Evolutionary conservation across 1,140 invertebrate species (phyloP).

Genomic region (Oppia nitens): DNA sequence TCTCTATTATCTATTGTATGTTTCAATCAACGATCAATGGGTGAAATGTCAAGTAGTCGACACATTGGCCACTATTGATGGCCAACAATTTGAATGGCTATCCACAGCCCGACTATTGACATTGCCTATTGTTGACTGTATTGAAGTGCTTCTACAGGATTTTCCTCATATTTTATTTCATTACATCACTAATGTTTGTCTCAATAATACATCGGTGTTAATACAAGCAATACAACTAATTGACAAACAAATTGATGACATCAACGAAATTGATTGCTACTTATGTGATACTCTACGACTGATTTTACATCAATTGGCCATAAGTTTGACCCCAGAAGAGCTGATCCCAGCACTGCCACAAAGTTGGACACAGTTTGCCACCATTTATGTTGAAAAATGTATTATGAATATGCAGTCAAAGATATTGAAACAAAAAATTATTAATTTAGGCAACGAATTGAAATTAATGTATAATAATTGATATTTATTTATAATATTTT

Average conservation of each 20-base stretch:
- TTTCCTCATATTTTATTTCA: not conserved
- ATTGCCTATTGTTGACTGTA: not conserved
- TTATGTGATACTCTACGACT: not conserved
- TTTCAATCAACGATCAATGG: not conserved
- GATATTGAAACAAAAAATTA: conserved; percentile 15
- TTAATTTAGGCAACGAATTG: conserved; percentile 17
- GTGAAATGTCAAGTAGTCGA: not conserved
- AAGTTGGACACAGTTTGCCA: not conserved
- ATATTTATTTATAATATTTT: too few species aligned
- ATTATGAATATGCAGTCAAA: conserved; percentile 16
- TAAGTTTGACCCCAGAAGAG: not conserved
- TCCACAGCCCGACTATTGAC: not conserved
- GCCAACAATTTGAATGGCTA: not conserved
- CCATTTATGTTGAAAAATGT: conserved; percentile 8
- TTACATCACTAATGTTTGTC: not conserved
- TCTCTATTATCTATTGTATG: not conserved
- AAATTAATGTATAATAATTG: conserved; percentile 10
- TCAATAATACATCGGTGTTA: not conserved
- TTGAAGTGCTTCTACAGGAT: not conserved
- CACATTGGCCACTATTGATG: not conserved
- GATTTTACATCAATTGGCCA: not conserved
- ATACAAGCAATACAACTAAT: not conserved
- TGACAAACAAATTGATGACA: not conserved
- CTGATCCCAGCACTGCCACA: not conserved
- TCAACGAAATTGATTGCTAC: not conserved